Evolutionary conservation across 2,113 vertebrate genomes (phyloP).

Genomic region (Cyprinodon tularosa): DNA sequence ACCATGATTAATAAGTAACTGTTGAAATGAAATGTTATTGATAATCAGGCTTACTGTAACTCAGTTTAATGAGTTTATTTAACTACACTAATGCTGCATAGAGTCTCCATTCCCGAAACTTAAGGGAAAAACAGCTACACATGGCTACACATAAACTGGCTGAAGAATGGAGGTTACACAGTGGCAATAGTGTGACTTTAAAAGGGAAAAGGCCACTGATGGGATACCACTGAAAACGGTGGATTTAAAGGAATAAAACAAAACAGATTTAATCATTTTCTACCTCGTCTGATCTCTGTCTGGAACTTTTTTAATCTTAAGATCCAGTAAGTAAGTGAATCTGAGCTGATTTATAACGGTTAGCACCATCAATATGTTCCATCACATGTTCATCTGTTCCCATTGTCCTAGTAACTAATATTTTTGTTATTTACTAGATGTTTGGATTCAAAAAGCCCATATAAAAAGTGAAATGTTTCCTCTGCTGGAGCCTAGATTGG

Average conservation of each 20-base stretch:
- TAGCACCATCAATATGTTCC: too few species aligned
- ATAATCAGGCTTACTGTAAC: constrained; percentile 3
- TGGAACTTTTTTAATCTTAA: background rate
- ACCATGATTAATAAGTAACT: background rate
- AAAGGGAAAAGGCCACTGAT: background rate
- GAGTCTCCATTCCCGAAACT: constrained; percentile 13
- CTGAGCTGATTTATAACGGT: background rate
- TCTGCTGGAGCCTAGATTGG: too few species aligned
- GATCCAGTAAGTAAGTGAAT: background rate
- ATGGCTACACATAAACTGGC: constrained; percentile 35
- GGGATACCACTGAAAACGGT: background rate
- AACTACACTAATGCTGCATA: constrained; percentile 22
- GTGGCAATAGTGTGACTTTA: constrained; percentile 23
- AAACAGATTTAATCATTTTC: background rate
- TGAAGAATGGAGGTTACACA: constrained; percentile 12
- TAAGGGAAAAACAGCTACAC: background rate
- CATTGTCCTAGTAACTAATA: too few species aligned
- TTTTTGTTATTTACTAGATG: too few species aligned
- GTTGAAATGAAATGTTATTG: background rate
- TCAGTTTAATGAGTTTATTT: constrained; percentile 2
- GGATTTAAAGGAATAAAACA: background rate
- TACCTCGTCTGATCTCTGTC: background rate
- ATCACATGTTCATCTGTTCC: too few species aligned
- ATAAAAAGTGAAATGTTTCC: too few species aligned
- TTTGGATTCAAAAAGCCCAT: too few species aligned